These are phyloP conservation scores for Harpalus rufipes DNA, from an alignment of 2,888 invertebrate species.

Conservation along the genomic window DNA sequence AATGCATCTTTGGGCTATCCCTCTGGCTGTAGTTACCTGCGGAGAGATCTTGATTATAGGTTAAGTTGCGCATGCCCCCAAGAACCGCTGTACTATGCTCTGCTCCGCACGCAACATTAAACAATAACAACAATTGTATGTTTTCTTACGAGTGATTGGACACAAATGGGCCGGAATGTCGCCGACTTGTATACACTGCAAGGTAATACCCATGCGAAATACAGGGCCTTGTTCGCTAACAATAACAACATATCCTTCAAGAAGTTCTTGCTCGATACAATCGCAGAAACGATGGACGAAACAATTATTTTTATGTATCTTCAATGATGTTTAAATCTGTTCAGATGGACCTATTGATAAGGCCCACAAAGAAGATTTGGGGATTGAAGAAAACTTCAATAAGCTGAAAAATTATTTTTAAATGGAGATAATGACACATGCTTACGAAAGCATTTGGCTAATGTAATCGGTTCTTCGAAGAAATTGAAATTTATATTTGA, in stretches of 20 bases:
- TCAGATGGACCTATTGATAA: constrained; percentile 23
- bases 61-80: constrained; percentile 37
- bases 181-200: constrained; percentile 52
- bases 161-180: constrained; percentile 65
- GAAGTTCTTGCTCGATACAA: constrained; percentile 23
- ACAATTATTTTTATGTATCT: constrained; percentile 52
- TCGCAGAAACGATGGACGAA: not conserved
- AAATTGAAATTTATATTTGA: not conserved
- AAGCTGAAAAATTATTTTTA: not conserved
- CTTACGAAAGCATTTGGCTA: not conserved
- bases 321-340: constrained; percentile 47
- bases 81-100: constrained; percentile 14
- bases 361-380: not conserved
- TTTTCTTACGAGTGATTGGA: constrained; percentile 62
- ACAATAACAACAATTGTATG: constrained; percentile 66
- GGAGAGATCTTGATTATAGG: constrained; percentile 53
- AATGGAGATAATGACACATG: not conserved
- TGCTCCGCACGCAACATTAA: constrained; percentile 61
- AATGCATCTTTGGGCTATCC: not conserved
- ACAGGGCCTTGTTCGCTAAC: constrained; percentile 25
- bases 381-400: not conserved
- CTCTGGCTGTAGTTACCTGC: constrained; percentile 18
- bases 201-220: constrained; percentile 52
- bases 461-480: not conserved
- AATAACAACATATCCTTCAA: constrained; percentile 21